Evolutionary conservation across 2,113 vertebrate species (phyloP).

Genomic region (Merops nubicus): DNA sequence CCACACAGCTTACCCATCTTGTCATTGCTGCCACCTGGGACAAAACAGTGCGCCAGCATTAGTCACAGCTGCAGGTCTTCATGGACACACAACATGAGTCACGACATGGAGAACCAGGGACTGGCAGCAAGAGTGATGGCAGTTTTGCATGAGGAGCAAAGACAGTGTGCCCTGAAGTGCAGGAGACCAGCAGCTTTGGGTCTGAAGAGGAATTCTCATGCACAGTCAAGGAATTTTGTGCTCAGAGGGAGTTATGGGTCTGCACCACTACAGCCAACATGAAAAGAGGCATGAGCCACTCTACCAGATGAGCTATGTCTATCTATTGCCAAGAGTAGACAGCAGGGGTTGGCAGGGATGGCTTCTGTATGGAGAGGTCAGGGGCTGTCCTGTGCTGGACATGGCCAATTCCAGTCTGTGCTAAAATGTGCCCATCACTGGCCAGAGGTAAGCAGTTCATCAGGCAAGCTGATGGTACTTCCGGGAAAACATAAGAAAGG

Average conservation of each 20-base stretch:
- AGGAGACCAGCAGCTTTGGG: background rate
- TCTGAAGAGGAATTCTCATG: background rate
- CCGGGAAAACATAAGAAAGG: background rate
- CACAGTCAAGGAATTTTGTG: rapidly evolving
- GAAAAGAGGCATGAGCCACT: background rate
- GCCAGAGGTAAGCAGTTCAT: background rate
- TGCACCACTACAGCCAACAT: rapidly evolving
- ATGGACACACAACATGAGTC: no score
- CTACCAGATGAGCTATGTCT: background rate
- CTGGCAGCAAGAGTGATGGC: rapidly evolving
- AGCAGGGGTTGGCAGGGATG: background rate
- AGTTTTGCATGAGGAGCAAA: background rate
- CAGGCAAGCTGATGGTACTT: background rate
- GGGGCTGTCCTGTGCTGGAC: background rate
- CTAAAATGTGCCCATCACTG: rapidly evolving
- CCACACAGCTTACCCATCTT: rapidly evolving
- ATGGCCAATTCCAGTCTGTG: rapidly evolving
- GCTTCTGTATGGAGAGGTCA: background rate
- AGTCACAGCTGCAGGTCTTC: background rate
- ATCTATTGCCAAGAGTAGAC: background rate
- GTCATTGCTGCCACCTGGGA: background rate
- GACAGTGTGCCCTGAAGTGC: background rate
- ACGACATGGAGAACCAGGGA: background rate
- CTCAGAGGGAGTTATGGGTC: background rate
- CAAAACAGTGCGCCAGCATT: rapidly evolving